A percentile compares a stretch with the other conserved stretches of the same genome.
These are phyloP conservation scores for Chelonus formosanus DNA, from an alignment of 2,888 invertebrate species.

Conservation along the genomic window DNA sequence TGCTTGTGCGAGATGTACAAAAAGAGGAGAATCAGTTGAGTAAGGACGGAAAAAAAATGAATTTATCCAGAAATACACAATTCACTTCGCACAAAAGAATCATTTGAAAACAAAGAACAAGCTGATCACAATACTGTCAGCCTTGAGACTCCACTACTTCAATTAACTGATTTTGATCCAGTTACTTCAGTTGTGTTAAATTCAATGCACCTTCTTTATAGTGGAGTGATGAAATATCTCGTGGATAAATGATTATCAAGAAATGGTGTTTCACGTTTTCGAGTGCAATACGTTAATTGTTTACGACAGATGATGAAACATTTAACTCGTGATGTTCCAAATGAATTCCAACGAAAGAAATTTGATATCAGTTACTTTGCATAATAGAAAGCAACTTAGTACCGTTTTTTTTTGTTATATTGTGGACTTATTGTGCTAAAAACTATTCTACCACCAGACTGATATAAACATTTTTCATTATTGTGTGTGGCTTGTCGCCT, in stretches of 20 bases:
- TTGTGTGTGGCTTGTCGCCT: too few relatives aligned
- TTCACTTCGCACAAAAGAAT: constrained; percentile 32
- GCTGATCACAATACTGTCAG: constrained; percentile 33
- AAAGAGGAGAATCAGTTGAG: not conserved
- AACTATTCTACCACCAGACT: too few relatives aligned
- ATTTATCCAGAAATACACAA: constrained; percentile 28
- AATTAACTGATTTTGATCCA: constrained; percentile 38
- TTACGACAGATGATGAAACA: too few relatives aligned
- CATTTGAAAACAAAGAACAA: constrained; percentile 36
- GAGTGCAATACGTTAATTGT: too few relatives aligned
- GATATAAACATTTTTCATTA: too few relatives aligned
- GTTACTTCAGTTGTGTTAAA: constrained; percentile 35
- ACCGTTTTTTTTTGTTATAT: too few relatives aligned
- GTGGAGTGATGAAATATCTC: constrained; percentile 23
- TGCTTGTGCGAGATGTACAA: constrained; percentile 26
- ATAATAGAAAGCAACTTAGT: too few relatives aligned
- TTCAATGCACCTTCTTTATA: constrained; percentile 41
- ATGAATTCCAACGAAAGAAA: too few relatives aligned
- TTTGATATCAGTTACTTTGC: too few relatives aligned
- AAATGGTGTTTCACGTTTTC: too few relatives aligned
- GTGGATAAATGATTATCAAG: constrained; percentile 1
- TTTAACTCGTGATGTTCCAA: too few relatives aligned
- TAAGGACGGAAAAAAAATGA: not conserved
- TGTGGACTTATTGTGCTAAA: too few relatives aligned
- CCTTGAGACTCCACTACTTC: constrained; percentile 30